Percentiles rank a stretch among this genome's conserved stretches.
Evolutionary conservation across 53 echinoderm and acorn worm genomes (phyloP).

Genomic region (Echinarachnius parma): DNA sequence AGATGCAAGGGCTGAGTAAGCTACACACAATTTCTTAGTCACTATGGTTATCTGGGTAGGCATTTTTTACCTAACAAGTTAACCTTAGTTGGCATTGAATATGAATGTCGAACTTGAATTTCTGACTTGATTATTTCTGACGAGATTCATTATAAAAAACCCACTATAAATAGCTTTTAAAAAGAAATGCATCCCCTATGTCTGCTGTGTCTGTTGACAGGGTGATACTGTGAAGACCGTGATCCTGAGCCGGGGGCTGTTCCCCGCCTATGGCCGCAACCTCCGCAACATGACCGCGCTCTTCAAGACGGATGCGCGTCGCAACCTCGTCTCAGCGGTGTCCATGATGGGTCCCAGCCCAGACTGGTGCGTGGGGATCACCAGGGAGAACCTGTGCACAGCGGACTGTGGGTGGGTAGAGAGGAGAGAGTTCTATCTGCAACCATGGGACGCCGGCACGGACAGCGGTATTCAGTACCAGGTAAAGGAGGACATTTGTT

Average conservation of each 20-base stretch:
- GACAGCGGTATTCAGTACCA: constrained; percentile 88
- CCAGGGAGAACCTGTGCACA: constrained; percentile 77
- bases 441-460: constrained; percentile 97
- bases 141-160: no score
- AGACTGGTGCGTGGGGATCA: constrained; percentile 90
- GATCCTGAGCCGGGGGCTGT: constrained; percentile 76
- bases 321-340: constrained; percentile 77
- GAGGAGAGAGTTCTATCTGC: constrained; percentile 58
- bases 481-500: no score
- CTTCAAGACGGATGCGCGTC: constrained; percentile 71
- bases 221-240: constrained; percentile 81
- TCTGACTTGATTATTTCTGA: no score
- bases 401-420: constrained; percentile 83
- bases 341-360: constrained; percentile 98
- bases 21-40: no score
- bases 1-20: no score
- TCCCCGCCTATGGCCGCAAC: constrained; percentile 70
- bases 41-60: no score
- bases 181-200: no score
- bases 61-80: no score
- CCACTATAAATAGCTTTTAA: no score
- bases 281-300: constrained; percentile 82
- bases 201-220: constrained; percentile 40
- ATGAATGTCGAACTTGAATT: no score
- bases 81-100: no score